These are phyloP conservation scores for Dryobotodes eremita DNA, from an alignment of 2,888 invertebrate species.

Conservation along the genomic window DNA sequence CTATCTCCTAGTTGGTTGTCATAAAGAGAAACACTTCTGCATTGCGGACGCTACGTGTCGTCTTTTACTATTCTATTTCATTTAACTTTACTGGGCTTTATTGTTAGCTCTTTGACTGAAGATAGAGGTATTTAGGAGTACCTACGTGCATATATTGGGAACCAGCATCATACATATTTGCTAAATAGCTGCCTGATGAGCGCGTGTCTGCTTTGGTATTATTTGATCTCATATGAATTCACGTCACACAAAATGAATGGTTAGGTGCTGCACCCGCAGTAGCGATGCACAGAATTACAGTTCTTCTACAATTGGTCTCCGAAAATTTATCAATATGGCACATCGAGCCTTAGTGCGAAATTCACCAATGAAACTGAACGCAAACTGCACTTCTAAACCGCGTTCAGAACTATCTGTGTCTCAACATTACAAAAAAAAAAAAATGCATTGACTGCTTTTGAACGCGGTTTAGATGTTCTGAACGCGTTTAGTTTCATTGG, in stretches of 20 bases:
- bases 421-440: background rate
- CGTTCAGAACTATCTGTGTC: too few relatives aligned
- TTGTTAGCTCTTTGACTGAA: background rate
- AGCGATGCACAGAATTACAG: background rate
- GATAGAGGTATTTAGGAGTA: background rate
- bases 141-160: background rate
- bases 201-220: background rate
- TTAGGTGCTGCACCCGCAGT: background rate
- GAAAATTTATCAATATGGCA: background rate
- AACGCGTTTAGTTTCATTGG: background rate
- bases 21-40: constrained; percentile 36
- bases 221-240: background rate
- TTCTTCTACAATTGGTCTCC: background rate
- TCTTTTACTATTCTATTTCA: constrained; percentile 26
- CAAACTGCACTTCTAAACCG: background rate
- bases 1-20: constrained; percentile 21
- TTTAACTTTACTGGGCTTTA: constrained; percentile 22
- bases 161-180: background rate
- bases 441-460: background rate
- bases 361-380: background rate
- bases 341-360: background rate
- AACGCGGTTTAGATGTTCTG: background rate
- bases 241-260: background rate
- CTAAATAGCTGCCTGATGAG: background rate
- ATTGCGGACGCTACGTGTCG: background rate